Evolutionary conservation across 2,797 vertebrate genomes (phyloP), one percentile per base, ranked within the genome.

Genomic region (Callimico goeldii): DNA sequence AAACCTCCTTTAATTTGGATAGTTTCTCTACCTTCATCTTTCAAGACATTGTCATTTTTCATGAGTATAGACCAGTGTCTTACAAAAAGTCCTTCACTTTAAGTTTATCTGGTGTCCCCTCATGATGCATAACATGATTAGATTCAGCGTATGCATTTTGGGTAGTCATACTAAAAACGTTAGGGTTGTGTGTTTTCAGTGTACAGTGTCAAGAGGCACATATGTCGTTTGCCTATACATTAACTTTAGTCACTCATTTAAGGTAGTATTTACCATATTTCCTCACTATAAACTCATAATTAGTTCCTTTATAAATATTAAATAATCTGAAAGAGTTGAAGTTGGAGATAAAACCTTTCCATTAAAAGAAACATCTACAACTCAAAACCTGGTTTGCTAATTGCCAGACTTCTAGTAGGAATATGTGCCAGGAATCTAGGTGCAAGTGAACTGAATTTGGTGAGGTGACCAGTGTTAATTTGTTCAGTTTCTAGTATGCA

Each of bases 301-400:
- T 75, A 85, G 24, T 90, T 28, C 28, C 64, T 97, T 96, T 91
- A 48, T 61, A 94, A 76, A 67, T 82, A 80, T 64, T 83, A 81
- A 92, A 8, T 50, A 58, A 82, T 61, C 26, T 88, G 48, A 75
- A 92, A 83, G 43, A 94, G 12, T 77, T 88, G 75, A 52, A 75
- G 80, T 72, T 88, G 88, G 67, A 86, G 52, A 14, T 82, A 28
- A 82, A 86, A 9, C 15, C 55, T 91, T 52, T 50, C 39, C 39
- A 36, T 19, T 83, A 33, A 52, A 72, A 95, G 55, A 41, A 75
- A 33, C 4, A 61, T 64, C 26, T 83, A 26, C 6, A 83, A 43
- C 20, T 90, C 17, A 77, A 80, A 85, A 83, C 55, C 9, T 93
- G 19, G 4, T 58, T 88, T 58, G 36, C 55, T 91, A 86, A 61